Evolutionary conservation across 2,888 invertebrate species (phyloP).

Genomic region (Clistopyga incitator): DNA sequence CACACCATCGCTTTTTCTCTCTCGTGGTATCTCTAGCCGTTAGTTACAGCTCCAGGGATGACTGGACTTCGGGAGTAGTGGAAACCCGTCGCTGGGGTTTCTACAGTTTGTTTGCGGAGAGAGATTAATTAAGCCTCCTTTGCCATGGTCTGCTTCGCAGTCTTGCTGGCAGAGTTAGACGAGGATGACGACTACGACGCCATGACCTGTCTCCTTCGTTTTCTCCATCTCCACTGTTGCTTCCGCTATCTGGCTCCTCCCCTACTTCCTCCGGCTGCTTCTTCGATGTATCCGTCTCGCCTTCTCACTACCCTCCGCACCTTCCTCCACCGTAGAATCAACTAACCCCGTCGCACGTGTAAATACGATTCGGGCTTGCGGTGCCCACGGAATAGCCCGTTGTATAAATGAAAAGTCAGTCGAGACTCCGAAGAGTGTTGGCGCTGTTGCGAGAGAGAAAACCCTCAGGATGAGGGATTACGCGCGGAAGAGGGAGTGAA

Average conservation of each 20-base stretch:
- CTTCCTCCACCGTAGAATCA: constrained; percentile 22
- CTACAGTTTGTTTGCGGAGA: constrained; percentile 69
- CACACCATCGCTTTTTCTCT: background rate
- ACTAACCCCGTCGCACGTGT: constrained; percentile 66
- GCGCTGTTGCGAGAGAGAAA: constrained; percentile 14
- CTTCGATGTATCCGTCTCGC: constrained; percentile 9
- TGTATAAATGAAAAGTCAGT: constrained; percentile 66
- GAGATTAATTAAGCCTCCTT: constrained; percentile 73
- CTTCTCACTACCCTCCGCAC: constrained; percentile 10
- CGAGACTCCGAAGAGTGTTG: constrained; percentile 7
- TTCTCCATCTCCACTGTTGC: constrained; percentile 20
- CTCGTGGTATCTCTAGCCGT: background rate
- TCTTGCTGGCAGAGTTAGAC: background rate
- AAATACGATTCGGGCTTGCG: constrained; percentile 73
- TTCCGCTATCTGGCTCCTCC: constrained; percentile 7
- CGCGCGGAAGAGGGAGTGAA: background rate
- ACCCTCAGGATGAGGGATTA: background rate
- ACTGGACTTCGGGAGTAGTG: constrained; percentile 25
- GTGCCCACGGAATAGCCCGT: constrained; percentile 30
- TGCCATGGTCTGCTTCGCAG: constrained; percentile 22
- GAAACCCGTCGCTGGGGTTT: constrained; percentile 27
- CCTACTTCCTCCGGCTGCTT: background rate
- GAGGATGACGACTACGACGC: constrained; percentile 18
- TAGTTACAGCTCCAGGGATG: constrained; percentile 20
- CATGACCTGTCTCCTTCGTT: constrained; percentile 25